Conservation (phyloP, 2,113 vertebrate genomes). For the Upupa epops region DNA sequence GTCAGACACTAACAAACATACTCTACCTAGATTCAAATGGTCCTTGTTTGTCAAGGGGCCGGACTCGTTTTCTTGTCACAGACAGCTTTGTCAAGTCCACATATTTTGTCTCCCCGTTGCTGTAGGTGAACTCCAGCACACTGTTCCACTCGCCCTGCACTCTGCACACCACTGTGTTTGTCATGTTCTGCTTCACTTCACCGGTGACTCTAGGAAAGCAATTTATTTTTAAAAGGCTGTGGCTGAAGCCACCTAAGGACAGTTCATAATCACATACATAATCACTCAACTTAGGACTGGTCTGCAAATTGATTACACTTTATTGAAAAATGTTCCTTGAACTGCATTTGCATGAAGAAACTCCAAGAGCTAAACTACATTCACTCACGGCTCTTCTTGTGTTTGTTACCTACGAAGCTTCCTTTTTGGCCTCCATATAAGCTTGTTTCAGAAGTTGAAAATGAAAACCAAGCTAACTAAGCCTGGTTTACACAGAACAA, state of each 20-base stretch:
- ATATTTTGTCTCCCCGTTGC: conserved; percentile 82
- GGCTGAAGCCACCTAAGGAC: not conserved
- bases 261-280: not conserved
- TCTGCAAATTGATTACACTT: not conserved
- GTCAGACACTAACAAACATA: not conserved
- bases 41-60: conserved; percentile 89
- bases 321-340: not conserved
- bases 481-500: not conserved
- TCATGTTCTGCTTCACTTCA: conserved; percentile 91
- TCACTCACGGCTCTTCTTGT: not conserved
- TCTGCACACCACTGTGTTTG: conserved; percentile 87
- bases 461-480: not conserved
- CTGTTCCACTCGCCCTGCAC: conserved; percentile 99
- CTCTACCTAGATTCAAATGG: conserved; percentile 90
- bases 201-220: conserved; percentile 84
- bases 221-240: not conserved
- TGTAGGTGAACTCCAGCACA: conserved; percentile 89
- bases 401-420: not conserved
- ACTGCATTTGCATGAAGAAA: not conserved
- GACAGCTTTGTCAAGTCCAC: conserved; percentile 89
- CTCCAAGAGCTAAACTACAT: not conserved
- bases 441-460: not conserved
- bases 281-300: not conserved
- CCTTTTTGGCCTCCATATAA: not conserved
- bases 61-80: conserved; percentile 86